Conservation (phyloP, 2,888 invertebrate species). For the Archaeoteleia sp. region DNA sequence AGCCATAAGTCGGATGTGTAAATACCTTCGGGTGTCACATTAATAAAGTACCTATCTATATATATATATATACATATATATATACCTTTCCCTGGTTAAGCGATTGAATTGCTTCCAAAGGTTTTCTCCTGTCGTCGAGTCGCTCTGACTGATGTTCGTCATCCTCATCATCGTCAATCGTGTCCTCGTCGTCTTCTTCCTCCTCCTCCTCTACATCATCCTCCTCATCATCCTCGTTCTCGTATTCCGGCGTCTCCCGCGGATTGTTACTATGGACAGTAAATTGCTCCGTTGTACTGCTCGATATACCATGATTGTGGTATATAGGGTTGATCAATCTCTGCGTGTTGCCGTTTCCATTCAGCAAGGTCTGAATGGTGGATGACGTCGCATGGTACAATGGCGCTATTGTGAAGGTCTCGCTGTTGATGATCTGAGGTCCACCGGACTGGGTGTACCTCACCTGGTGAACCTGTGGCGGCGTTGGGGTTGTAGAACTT, state of each 20-base stretch:
- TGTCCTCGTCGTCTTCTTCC: conserved; percentile 57
- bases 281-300: conserved; percentile 70
- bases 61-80: too few species aligned
- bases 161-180: conserved; percentile 46
- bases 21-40: too few species aligned
- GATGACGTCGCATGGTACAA: conserved; percentile 68
- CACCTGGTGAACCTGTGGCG: conserved; percentile 67
- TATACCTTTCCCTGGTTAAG: conserved; percentile 69
- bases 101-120: conserved; percentile 67
- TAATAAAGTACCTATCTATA: too few species aligned
- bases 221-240: conserved; percentile 56
- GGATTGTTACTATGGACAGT: conserved; percentile 67
- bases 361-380: conserved; percentile 68
- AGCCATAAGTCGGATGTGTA: too few species aligned
- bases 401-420: conserved; percentile 67
- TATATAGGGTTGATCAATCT: conserved; percentile 69
- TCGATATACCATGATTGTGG: conserved; percentile 68
- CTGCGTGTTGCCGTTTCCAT: conserved; percentile 65
- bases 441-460: conserved; percentile 64
- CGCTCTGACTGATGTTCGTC: conserved; percentile 29
- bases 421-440: conserved; percentile 66
- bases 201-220: conserved; percentile 51
- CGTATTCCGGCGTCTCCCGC: conserved; percentile 68
- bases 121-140: conserved; percentile 60
- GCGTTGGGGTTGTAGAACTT: conserved; percentile 65